These are phyloP conservation scores for Megalops atlanticus DNA, from an alignment of 2,113 vertebrate genomes.

Conservation along the genomic window DNA sequence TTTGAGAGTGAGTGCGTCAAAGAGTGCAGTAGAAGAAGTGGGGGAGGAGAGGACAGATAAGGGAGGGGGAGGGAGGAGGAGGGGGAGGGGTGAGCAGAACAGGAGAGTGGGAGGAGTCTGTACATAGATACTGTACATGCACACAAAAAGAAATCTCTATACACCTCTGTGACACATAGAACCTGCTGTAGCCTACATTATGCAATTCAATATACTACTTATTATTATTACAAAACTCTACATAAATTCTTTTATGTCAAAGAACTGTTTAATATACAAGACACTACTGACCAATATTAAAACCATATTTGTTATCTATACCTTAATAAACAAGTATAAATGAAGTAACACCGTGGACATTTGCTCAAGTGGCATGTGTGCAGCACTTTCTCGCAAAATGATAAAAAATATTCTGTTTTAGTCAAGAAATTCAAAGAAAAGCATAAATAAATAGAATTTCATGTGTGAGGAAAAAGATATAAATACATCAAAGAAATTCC, in stretches of 20 bases:
- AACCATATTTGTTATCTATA: no score
- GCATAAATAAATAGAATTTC: no score
- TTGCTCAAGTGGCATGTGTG: no score
- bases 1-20: conserved; percentile 19
- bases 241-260: neutral
- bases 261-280: neutral
- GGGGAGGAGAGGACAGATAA: neutral
- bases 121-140: conserved; percentile 9
- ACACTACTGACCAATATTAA: no score
- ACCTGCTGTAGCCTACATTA: neutral
- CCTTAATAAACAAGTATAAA: no score
- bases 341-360: no score
- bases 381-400: no score
- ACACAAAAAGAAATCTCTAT: conserved; percentile 77
- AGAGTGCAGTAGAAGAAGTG: neutral
- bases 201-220: neutral
- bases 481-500: neutral
- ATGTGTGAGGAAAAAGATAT: neutral
- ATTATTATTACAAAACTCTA: neutral
- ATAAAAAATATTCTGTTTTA: no score
- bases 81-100: conserved; percentile 7
- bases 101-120: conserved; percentile 21
- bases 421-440: no score
- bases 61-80: neutral
- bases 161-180: conserved; percentile 65